These are phyloP conservation scores for Tachina grossa DNA, from an alignment of 2,888 invertebrate genomes.

Conservation along the genomic window DNA sequence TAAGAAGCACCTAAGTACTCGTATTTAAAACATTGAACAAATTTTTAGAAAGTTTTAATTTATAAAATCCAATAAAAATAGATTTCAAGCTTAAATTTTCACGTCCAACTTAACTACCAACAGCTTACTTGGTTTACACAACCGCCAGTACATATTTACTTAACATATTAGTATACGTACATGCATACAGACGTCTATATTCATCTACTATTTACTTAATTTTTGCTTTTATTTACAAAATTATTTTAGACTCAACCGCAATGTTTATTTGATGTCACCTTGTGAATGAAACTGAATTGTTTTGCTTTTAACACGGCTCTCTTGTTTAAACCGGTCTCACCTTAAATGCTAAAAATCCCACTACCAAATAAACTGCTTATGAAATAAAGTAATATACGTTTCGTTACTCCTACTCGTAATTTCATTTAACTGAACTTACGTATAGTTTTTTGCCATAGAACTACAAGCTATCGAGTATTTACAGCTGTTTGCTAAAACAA, in stretches of 20 bases:
- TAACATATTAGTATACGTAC: neutral
- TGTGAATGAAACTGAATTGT: constrained; percentile 58
- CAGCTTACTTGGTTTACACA: constrained; percentile 17
- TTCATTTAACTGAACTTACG: constrained; percentile 3
- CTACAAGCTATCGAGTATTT: neutral
- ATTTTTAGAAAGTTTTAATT: too few relatives aligned
- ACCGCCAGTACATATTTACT: neutral
- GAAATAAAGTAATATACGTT: neutral
- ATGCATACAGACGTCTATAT: neutral
- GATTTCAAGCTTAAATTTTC: neutral
- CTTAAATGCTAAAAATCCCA: constrained; percentile 42
- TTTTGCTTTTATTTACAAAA: neutral
- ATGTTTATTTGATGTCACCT: constrained; percentile 26
- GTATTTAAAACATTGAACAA: neutral
- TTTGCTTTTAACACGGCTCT: constrained; percentile 10
- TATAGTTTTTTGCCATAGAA: constrained; percentile 5
- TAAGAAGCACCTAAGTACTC: too few relatives aligned
- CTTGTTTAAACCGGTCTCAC: constrained; percentile 24
- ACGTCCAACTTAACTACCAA: neutral
- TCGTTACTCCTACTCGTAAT: constrained; percentile 46
- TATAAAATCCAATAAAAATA: neutral
- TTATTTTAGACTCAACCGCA: constrained; percentile 1
- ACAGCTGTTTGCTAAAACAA: constrained; percentile 48
- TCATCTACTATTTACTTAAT: neutral
- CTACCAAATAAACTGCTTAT: constrained; percentile 6